These are phyloP conservation scores for Amphipoea oculea DNA, from an alignment of 2,888 invertebrate genomes.

Conservation along the genomic window DNA sequence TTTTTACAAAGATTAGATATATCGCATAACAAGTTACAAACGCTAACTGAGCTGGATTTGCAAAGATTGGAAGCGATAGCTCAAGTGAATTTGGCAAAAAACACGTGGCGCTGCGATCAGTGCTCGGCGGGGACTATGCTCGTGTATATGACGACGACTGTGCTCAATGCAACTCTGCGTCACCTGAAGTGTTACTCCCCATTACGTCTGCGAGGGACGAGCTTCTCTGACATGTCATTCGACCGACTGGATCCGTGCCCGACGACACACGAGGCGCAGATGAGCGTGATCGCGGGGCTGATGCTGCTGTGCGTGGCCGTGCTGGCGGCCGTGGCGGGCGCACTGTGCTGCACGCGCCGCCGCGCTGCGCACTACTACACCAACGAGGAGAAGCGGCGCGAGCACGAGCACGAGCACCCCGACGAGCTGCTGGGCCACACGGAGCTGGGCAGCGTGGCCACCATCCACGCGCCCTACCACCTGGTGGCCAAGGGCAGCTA, in stretches of 20 bases:
- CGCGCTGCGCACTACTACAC: conserved; percentile 95
- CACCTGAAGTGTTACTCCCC: conserved; percentile 91
- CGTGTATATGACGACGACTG: conserved; percentile 89
- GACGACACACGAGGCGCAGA: conserved; percentile 89
- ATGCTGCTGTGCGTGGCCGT: conserved; percentile 84
- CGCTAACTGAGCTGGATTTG: conserved; percentile 90
- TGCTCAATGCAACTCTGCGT: conserved; percentile 87
- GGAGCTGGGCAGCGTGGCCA: conserved; percentile 83
- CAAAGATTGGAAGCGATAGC: conserved; percentile 90
- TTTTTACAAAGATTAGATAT: conserved; percentile 92
- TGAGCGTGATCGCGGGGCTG: conserved; percentile 89
- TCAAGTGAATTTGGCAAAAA: conserved; percentile 89
- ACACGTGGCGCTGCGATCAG: conserved; percentile 93
- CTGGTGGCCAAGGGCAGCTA: conserved; percentile 83
- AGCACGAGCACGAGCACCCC: conserved; percentile 83
- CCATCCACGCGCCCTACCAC: conserved; percentile 84
- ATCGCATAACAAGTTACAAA: conserved; percentile 93
- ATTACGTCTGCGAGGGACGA: conserved; percentile 86
- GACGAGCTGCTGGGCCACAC: conserved; percentile 81
- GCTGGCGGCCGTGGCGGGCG: conserved; percentile 89
- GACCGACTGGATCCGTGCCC: conserved; percentile 84
- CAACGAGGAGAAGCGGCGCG: conserved; percentile 92
- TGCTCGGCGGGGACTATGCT: conserved; percentile 91
- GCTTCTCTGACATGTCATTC: conserved; percentile 77
- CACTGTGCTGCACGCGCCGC: conserved; percentile 92